phyloP scores from a whole-genome alignment of 2,888 invertebrate species.

The Oscheius sp. region DNA sequence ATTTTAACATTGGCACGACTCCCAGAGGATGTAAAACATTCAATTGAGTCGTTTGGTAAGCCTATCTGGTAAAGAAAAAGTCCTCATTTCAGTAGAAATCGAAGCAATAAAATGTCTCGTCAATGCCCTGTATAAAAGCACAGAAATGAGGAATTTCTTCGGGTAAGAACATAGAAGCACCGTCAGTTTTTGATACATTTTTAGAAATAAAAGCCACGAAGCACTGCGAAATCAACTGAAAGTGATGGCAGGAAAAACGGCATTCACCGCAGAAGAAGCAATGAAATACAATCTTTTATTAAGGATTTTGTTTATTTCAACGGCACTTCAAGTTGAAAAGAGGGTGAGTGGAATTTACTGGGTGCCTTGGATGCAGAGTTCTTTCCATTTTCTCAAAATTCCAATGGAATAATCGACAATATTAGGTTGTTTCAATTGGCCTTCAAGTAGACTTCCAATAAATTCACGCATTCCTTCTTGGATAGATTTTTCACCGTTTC shows the following conservation, averaged over 20 bases:
- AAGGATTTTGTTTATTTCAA: conserved; percentile 26
- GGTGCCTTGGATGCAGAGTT: no score
- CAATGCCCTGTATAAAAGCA: conserved; percentile 45
- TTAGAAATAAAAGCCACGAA: not conserved
- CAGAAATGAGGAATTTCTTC: conserved; percentile 20
- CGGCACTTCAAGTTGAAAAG: conserved; percentile 13
- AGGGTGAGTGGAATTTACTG: not conserved
- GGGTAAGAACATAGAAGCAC: no score
- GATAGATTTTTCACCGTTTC: no score
- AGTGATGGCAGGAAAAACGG: not conserved
- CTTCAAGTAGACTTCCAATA: no score
- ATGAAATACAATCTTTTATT: conserved; percentile 4
- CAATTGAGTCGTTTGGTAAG: not conserved
- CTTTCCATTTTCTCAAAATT: no score
- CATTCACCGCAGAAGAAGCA: not conserved
- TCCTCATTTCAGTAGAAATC: conserved; percentile 39
- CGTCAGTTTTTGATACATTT: not conserved
- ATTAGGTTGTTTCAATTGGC: no score
- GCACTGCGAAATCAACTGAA: conserved; percentile 5
- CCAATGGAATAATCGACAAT: no score
- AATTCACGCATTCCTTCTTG: no score
- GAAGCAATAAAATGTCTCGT: conserved; percentile 57
- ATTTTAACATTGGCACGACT: conserved; percentile 17
- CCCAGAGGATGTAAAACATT: conserved; percentile 10
- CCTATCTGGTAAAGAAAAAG: not conserved